A percentile compares a stretch with the other conserved stretches of the same genome.
Conservation (phyloP, 2,797 vertebrate genomes). For the Helostoma temminkii region DNA sequence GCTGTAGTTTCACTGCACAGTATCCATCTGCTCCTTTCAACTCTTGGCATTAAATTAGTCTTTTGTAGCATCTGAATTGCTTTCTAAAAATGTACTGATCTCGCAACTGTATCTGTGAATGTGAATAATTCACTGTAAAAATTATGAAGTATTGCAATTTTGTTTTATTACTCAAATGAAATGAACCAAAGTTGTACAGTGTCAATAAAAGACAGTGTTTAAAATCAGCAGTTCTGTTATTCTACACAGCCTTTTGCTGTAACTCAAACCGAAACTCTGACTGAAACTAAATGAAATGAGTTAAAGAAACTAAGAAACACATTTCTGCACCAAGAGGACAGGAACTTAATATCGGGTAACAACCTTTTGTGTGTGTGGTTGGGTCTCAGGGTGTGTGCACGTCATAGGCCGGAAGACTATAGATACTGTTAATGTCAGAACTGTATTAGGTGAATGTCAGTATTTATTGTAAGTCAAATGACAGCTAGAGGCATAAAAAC, state of each 20-base stretch:
- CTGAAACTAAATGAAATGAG: conserved; percentile 45
- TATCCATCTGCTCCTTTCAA: background rate
- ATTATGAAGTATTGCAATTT: conserved; percentile 1
- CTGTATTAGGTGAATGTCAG: too few species aligned
- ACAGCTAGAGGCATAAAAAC: too few species aligned
- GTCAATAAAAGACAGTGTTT: conserved; percentile 44
- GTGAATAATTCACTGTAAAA: conserved; percentile 23
- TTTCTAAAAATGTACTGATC: too few species aligned
- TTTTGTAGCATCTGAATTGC: too few species aligned
- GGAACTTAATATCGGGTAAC: conserved; percentile 65
- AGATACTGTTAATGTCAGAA: too few species aligned
- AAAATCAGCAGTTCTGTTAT: conserved; percentile 13
- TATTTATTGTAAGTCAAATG: too few species aligned
- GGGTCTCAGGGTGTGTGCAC: too few species aligned
- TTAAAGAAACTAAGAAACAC: conserved; percentile 30
- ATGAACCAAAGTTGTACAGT: conserved; percentile 40
- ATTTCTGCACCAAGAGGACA: conserved; percentile 42
- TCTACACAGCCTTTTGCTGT: conserved; percentile 15
- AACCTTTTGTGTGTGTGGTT: conserved; percentile 21
- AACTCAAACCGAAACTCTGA: conserved; percentile 50
- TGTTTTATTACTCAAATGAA: conserved; percentile 10
- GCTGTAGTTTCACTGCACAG: background rate
- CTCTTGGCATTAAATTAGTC: too few species aligned
- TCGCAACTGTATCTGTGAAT: background rate
- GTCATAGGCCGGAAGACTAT: too few species aligned